Evolutionary conservation across 2,888 invertebrate genomes (phyloP).

Genomic region (Blomia tropicalis): DNA sequence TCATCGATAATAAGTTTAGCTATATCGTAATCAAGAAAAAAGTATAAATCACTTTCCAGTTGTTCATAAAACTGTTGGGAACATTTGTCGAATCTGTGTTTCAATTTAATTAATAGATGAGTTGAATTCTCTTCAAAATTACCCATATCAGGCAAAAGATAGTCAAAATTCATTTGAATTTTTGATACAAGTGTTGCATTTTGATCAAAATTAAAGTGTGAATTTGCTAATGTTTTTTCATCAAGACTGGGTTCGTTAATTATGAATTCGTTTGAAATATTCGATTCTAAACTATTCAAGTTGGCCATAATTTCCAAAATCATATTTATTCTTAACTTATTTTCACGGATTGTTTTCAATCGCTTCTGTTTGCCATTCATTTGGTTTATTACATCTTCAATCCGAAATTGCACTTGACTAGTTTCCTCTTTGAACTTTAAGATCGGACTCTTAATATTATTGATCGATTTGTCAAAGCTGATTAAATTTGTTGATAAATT

Average conservation of each 20-base stretch:
- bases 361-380: conserved; percentile 2
- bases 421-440: conserved; percentile 68
- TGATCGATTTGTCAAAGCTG: conserved; percentile 71
- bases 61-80: not conserved
- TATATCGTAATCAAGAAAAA: not conserved
- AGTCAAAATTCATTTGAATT: conserved; percentile 35
- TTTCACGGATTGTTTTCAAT: conserved; percentile 11
- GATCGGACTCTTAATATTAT: conserved; percentile 60
- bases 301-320: conserved; percentile 1
- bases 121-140: not conserved
- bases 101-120: not conserved
- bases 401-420: conserved; percentile 33
- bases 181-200: conserved; percentile 11
- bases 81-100: not conserved
- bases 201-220: not conserved
- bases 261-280: not conserved
- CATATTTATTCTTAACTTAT: conserved; percentile 15
- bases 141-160: not conserved
- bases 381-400: not conserved
- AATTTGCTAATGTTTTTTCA: not conserved
- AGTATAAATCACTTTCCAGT: not conserved
- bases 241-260: not conserved
- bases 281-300: conserved; percentile 28
- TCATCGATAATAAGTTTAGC: not conserved
- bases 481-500: conserved; percentile 87